Conservation (phyloP, 2,797 vertebrate genomes). For the Danio kyathit region DNA sequence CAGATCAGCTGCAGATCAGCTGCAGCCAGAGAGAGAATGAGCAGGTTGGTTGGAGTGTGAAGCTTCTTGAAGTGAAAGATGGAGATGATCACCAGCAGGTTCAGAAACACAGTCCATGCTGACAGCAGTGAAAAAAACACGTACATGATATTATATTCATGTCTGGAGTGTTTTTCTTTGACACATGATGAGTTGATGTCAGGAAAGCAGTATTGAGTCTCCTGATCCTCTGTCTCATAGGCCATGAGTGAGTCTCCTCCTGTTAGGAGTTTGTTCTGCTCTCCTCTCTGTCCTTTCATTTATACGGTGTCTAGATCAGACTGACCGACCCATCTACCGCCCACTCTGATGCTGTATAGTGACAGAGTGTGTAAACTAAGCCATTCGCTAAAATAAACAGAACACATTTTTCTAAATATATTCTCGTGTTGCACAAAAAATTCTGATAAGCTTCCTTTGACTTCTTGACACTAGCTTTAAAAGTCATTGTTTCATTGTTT, state of each 20-base stretch:
- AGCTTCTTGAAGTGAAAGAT: conserved; percentile 45
- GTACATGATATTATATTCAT: conserved; percentile 23
- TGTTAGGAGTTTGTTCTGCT: no score
- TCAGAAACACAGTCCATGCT: neutral
- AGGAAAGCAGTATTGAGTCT: no score
- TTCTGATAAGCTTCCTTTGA: no score
- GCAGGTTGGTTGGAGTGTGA: conserved; percentile 43
- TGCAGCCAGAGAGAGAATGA: conserved; percentile 43
- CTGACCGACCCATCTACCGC: neutral
- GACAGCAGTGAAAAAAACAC: conserved; percentile 22
- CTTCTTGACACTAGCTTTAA: no score
- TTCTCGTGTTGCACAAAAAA: no score
- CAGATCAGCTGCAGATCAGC: conserved; percentile 8
- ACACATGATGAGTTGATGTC: no score
- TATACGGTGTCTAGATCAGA: neutral
- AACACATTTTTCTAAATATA: no score
- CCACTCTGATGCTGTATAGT: neutral
- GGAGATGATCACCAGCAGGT: conserved; percentile 48
- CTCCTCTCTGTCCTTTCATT: neutral
- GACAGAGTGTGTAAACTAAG: no score
- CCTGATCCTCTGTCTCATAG: conserved; percentile 6
- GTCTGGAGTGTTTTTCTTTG: no score
- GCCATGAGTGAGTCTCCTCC: conserved; percentile 13
- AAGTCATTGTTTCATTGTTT: no score
- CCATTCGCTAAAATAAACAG: no score